These are phyloP conservation scores for Dendrolimus punctatus DNA, from an alignment of 1,140 invertebrate genomes.

Conservation along the genomic window DNA sequence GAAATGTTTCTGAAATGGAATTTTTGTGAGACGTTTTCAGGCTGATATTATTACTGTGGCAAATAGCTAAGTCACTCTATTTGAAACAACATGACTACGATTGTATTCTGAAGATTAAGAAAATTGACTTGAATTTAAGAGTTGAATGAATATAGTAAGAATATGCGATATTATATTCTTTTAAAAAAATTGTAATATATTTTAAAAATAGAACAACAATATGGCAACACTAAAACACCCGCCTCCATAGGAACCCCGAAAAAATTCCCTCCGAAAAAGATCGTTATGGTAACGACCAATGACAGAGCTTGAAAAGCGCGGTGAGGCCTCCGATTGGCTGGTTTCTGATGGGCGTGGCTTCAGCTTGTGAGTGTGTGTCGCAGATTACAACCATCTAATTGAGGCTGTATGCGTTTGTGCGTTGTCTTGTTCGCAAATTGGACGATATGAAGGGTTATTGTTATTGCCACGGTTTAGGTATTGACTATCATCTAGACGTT, in stretches of 20 bases:
- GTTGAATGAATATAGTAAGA: too few relatives aligned
- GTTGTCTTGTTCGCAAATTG: conserved; percentile 17
- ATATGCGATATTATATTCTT: too few relatives aligned
- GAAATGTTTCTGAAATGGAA: too few relatives aligned
- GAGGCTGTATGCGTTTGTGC: conserved; percentile 15
- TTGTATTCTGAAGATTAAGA: too few relatives aligned
- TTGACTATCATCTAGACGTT: background rate
- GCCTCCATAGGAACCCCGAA: conserved; percentile 54
- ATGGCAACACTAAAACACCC: too few relatives aligned
- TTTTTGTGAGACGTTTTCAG: too few relatives aligned
- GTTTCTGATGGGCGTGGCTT: conserved; percentile 3
- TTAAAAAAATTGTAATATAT: too few relatives aligned
- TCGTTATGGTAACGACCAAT: conserved; percentile 45
- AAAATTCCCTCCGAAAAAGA: conserved; percentile 56
- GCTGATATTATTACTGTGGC: too few relatives aligned
- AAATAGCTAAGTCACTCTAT: too few relatives aligned
- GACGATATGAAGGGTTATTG: background rate
- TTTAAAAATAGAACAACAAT: too few relatives aligned
- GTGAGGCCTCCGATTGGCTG: conserved; percentile 40
- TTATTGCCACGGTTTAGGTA: background rate
- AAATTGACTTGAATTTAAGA: too few relatives aligned
- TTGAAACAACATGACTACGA: too few relatives aligned
- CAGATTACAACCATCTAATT: conserved; percentile 12
- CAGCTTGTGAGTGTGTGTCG: conserved; percentile 11
- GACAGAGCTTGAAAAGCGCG: conserved; percentile 21